Evolutionary conservation across 1,140 invertebrate species (phyloP), one percentile per base, ranked within the genome.

Genomic region (Gonioctena quinquepunctata): DNA sequence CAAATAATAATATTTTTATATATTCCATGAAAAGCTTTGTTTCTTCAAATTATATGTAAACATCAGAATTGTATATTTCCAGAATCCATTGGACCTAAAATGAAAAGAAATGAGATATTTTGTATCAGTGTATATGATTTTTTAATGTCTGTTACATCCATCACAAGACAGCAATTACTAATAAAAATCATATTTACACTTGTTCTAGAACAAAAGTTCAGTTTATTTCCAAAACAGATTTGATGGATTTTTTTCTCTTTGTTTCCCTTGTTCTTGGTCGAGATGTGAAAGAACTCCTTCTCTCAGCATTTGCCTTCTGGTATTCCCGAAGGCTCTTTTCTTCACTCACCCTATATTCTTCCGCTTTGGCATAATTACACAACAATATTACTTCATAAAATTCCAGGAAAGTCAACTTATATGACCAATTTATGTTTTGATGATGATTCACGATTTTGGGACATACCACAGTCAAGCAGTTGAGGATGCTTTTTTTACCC

Each of bases 331-430:
- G 2, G 16, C 11, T 2, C 16, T 42, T 62, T 42, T 62, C 23
- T 13, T 42, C 18, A 18, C 19, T 3, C 26, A 19, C 54, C 11
- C 22, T 54, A 0, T 56, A 27, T 42, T 65, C 28, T 61, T 71
- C 73, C 1, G 68, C 69, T 59, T 74, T 74, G 23, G 48, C 63
- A 28, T 49, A 66, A 1, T 72, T 81, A 81, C 42, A 77, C 50
- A 50, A 80, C 61, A 81, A 80, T 78, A 76, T 75, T 57, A 79
- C 83, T 80, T 88, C 85, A 64, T 86, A 88, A 80, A 88, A 88
- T 77, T 89, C 87, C 26, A 87, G 84, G 78, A 88, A 89, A 1
- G 85, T 84, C 8, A 89, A 72, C 67, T 84, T 76, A 69, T 87
- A 84, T 54, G 85, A 78, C 48, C 87, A 77, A 66, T 85, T 79